Evolutionary conservation across 2,113 vertebrate genomes (phyloP), one percentile per base, ranked within the genome.

Genomic region (Petrocephalus zakoni): DNA sequence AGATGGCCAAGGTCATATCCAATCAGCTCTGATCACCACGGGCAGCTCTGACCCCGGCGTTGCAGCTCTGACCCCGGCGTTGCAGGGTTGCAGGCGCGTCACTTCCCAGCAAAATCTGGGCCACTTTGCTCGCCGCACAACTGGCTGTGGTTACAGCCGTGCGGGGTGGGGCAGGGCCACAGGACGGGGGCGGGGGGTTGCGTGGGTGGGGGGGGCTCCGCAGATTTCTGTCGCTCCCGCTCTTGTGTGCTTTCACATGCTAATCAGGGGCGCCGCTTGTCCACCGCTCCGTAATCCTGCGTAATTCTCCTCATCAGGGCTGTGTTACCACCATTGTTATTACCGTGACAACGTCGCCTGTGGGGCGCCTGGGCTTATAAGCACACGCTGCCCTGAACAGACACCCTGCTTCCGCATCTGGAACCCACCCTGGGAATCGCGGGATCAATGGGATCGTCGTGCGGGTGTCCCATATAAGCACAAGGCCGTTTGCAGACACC

Each of bases 241-340:
- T 34, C 64, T 75, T 78, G 68, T 29, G 64, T 29, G 87, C 53
- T 78, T 85, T 75, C 61, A 88, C 87, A 78, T 78, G 87, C 87
- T 22, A 72, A 88, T 52, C 68, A 11, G 87, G 46, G n/a, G 58
- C 87, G 25, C 87, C 5, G n/a, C 64, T 87, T 68, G 68, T 88
- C 87, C 29, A 4, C 68, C 17, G n/a, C 87, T 37, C 87, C 87
- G 15, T 53, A 55, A 88, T 68, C 87, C 68, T 5, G 5, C 22
- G 87, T 55, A 42, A 81, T 88, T 88, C 87, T 88, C 64, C 25
- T n/a, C 29, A 25, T 78, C 68, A 9, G 61, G 17, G 47, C 61
- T 13, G 87, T 5, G 81, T 49, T 42, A 83, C 22, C 22, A 9
- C 11, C 37, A 83, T 83, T 22, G 46, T 46, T 47, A 42, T 47